Base-by-base conservation (phyloP, 2,888 invertebrate genomes). In the Dynastes grantii region DNA sequence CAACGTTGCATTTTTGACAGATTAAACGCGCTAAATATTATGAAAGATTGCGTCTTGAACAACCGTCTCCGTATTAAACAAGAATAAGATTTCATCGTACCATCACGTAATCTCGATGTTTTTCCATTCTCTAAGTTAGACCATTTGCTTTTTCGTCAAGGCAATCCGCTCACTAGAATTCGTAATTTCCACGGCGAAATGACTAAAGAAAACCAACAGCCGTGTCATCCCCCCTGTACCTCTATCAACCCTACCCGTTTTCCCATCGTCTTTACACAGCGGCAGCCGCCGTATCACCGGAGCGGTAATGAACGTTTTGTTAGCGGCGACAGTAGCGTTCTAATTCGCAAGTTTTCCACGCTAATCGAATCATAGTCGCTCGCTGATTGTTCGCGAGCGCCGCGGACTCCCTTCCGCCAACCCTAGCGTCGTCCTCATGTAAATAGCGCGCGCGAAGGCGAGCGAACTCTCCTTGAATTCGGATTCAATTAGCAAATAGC, bases 401-500 rank as follows among this genome's bases (percentile, higher is more conserved):
- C 63, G 63, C 63, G 63, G 63, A 63, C 81, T 79, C 68, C 76
- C 68, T 8, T 11, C 8, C 32, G 32, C 5, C 32, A 37, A 1
- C 32, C 68, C 29, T 27, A 13, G 22, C 68, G 68, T 51, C 68
- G 29, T 29, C 22, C 79, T 82, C 83, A 79, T 83, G 81, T 82
- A 83, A 82, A 82, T 81, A 82, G 82, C 79, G 77, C 2, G 51
- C 68, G 73, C 64, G 32, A 37, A 80, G 80, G 80, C 82, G 29
- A 29, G 81, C 81, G 79, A 81, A 82, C 80, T 78, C 81, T 80
- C 80, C 78, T 80, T 81, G 81, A 82, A 82, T 82, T 82, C 81
- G 79, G 81, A 82, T 81, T 81, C 82, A 81, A 82, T 81, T 82
- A 82, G 76, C 78, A 81, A 81, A 81, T 80, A 80, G 81, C 78